Percentiles rank a stretch among this genome's conserved stretches.
These are phyloP conservation scores for Strigops habroptila DNA, from an alignment of 2,113 vertebrate species.

Conservation along the genomic window DNA sequence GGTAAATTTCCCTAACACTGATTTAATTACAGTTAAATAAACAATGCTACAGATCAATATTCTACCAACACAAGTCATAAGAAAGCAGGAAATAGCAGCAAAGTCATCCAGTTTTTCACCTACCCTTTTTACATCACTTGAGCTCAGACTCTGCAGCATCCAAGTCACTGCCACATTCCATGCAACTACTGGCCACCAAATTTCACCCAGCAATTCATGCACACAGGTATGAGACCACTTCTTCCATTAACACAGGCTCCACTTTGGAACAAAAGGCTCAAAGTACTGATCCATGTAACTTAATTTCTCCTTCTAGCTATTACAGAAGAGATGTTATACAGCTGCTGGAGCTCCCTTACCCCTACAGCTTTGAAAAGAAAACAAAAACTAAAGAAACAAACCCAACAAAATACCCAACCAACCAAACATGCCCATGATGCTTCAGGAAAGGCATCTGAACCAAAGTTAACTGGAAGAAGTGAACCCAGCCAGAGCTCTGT, in stretches of 20 bases:
- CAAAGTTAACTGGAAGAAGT: not conserved
- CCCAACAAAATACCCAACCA: not conserved
- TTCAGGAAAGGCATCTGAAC: not conserved
- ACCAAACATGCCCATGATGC: not conserved
- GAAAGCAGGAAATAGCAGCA: not conserved
- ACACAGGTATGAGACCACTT: not conserved
- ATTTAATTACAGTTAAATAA: not conserved
- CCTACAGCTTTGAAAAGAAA: not conserved
- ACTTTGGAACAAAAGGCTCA: not conserved
- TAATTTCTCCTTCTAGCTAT: not conserved
- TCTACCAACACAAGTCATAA: not conserved
- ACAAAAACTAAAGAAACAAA: not conserved
- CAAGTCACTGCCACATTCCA: not conserved
- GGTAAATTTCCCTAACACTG: not conserved
- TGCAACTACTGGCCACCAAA: fast-evolving
- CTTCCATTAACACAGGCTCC: not conserved
- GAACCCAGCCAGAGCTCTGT: not conserved
- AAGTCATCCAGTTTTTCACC: not conserved
- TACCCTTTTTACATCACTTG: not conserved
- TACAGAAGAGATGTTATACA: not conserved
- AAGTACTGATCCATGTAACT: not conserved
- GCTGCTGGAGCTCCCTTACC: not conserved
- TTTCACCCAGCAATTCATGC: not conserved
- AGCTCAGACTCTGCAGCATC: not conserved
- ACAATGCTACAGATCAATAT: not conserved